Percentiles rank a stretch among this genome's conserved stretches.
phyloP scores from a whole-genome alignment of 2,113 vertebrate species.

The Rhinolophus sinicus region DNA sequence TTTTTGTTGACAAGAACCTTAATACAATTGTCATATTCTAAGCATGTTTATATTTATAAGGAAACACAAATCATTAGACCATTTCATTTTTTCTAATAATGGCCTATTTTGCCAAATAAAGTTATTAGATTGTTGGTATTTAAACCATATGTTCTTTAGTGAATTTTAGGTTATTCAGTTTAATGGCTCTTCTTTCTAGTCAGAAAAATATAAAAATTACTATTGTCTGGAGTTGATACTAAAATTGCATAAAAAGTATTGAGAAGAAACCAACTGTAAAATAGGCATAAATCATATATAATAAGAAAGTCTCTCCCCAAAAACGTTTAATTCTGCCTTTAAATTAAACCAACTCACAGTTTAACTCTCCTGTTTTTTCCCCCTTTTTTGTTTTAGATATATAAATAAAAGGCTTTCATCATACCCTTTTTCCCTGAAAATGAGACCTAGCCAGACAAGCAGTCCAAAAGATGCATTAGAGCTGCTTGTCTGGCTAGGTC shows the following conservation, averaged over 20 bases:
- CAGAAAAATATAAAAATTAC: slow-evolving; percentile 45
- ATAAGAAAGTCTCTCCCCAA: not conserved
- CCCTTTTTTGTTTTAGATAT: not conserved
- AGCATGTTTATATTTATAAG: not conserved
- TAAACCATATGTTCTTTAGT: slow-evolving; percentile 34
- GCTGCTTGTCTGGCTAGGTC: too few species aligned
- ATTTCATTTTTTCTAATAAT: not conserved
- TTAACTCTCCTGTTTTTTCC: slow-evolving; percentile 10
- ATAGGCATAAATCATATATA: not conserved
- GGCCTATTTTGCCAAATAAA: not conserved
- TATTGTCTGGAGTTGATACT: slow-evolving; percentile 28
- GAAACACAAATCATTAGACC: not conserved
- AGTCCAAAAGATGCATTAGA: too few species aligned
- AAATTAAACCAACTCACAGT: slow-evolving; percentile 13
- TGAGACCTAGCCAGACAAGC: too few species aligned
- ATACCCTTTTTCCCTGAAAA: not conserved
- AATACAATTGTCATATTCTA: not conserved
- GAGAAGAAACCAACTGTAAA: slow-evolving; percentile 49
- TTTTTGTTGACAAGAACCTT: not conserved
- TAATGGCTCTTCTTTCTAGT: slow-evolving; percentile 49
- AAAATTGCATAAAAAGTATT: slow-evolving; percentile 50
- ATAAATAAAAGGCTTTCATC: slow-evolving; percentile 28
- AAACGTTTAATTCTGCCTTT: slow-evolving; percentile 47
- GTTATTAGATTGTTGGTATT: not conserved
- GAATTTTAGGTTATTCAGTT: slow-evolving; percentile 24